These are phyloP conservation scores for Acronicta leporina DNA, from an alignment of 2,888 invertebrate species.

Conservation along the genomic window DNA sequence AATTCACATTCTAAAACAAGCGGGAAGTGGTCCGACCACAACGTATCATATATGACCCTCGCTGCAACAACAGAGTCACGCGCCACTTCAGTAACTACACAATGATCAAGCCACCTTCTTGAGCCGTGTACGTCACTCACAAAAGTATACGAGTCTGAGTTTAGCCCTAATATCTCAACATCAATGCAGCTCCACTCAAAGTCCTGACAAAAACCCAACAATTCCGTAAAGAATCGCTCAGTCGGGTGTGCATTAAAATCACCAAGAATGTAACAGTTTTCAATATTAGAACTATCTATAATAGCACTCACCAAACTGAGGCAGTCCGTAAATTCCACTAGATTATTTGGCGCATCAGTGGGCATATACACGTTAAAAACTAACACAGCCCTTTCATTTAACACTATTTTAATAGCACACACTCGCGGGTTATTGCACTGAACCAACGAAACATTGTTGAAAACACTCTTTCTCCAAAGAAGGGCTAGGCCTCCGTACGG, in stretches of 20 bases:
- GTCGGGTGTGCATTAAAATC: neutral
- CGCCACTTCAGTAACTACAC: no score
- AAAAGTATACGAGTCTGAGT: no score
- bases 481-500: neutral
- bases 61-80: no score
- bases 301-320: conserved; percentile 1
- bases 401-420: conserved; percentile 1
- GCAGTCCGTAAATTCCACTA: conserved; percentile 1
- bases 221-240: no score
- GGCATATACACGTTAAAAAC: conserved; percentile 1
- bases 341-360: neutral
- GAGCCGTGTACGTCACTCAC: no score
- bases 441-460: neutral
- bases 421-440: conserved; percentile 1
- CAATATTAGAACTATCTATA: neutral
- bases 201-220: no score
- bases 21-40: no score
- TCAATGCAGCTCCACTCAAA: no score
- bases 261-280: neutral
- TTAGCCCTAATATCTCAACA: no score
- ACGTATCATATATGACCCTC: no score
- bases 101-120: no score
- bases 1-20: no score
- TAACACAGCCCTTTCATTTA: neutral
- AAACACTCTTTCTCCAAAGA: neutral